Base-by-base conservation (phyloP, 2,888 invertebrate species). In the Rhingia rostrata region DNA sequence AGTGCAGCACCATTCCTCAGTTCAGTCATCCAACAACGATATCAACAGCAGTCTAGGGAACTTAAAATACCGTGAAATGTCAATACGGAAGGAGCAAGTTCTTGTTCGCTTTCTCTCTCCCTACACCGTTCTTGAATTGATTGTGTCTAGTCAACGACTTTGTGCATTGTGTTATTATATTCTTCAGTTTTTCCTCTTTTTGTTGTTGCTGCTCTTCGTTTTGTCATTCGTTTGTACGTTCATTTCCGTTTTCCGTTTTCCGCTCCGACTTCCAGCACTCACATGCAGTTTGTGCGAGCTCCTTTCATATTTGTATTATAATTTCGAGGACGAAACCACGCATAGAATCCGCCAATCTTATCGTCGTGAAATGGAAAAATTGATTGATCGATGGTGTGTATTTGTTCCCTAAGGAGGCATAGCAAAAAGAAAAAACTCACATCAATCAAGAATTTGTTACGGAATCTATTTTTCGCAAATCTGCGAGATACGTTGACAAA, bases 41-140 rank as follows among this genome's bases (percentile, higher is more conserved):
- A 77, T 60, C 73, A 74, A 53, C 77, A 70, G 47, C 56, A 73
- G 66, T 41, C 73, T 83, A 58, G 63, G 51, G 69, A 84, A 70
- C 79, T 70, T 84, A 70, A 79, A 79, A 84, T 45, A 56, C 78
- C 73, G 41, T 78, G 67, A 73, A 83, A 79, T 74, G 79, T 79
- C 69, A 79, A 70, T 74, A 74, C 43, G 58, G 37, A 79, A 64
- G 73, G 39, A 53, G 47, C 64, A 54, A 41, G 58, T 70, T 54
- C 43, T 37, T 43, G 33, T 7, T 43, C 22, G 61, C 33, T 43
- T 43, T 41, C 47, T 47, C 10, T 39, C 54, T 37, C 41, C 12
- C 39, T 33, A 43, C 61, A n/a, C 49, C 47, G 6, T 9, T 33
- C 63, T 33, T 69, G 37, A 51, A 49, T 47, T 66, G 66, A 66